Conservation (phyloP, 2,888 invertebrate species). For the Torymus auratus region DNA sequence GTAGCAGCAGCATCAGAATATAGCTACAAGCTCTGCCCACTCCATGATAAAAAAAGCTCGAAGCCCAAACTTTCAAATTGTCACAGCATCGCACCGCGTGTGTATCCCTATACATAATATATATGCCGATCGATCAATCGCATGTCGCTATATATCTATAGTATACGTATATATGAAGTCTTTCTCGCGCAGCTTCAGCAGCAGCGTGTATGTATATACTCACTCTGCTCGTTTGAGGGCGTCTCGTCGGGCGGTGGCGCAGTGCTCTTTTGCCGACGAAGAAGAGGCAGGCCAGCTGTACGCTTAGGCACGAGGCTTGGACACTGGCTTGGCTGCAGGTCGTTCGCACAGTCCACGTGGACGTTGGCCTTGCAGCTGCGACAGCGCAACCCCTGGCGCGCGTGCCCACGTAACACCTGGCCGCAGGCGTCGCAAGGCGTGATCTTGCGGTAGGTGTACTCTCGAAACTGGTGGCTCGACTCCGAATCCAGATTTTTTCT, state of each 20-base stretch:
- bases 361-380: constrained; percentile 94
- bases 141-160: background rate
- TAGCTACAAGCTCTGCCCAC: too few species aligned
- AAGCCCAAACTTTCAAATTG: background rate
- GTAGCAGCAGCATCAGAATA: too few species aligned
- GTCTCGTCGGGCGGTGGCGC: constrained; percentile 80
- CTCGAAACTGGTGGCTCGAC: constrained; percentile 91
- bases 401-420: constrained; percentile 94
- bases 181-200: too few species aligned
- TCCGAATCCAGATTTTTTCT: constrained; percentile 77
- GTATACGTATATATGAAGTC: too few species aligned
- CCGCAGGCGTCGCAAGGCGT: constrained; percentile 96
- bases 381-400: constrained; percentile 92
- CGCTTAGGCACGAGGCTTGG: constrained; percentile 78
- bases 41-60: too few species aligned
- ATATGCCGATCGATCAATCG: background rate
- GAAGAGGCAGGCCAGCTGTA: constrained; percentile 77
- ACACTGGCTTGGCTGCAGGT: constrained; percentile 88
- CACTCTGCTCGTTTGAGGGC: constrained; percentile 88
- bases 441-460: constrained; percentile 96
- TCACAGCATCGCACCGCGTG: background rate
- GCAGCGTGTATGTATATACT: constrained; percentile 75
- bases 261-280: constrained; percentile 92
- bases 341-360: constrained; percentile 89
- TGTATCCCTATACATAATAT: background rate